A percentile compares a stretch with the other conserved stretches of the same genome.
Conservation (phyloP, 1,140 invertebrate genomes). For the Euura saliciscinereae region DNA sequence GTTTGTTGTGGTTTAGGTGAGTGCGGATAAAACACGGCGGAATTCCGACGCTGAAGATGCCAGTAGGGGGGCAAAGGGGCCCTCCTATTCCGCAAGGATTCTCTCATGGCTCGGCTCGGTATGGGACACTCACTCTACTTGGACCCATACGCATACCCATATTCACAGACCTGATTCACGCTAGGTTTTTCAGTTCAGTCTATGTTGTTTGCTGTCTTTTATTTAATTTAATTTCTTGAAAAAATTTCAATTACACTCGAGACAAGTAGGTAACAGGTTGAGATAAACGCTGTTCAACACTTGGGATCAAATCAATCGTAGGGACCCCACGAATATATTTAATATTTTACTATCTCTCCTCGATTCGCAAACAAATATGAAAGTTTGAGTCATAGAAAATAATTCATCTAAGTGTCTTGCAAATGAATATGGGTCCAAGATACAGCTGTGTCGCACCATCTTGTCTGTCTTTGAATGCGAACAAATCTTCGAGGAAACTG, state of each 20-base stretch:
- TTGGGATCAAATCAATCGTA: not conserved
- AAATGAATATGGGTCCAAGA: conserved; percentile 58
- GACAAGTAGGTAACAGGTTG: conserved; percentile 9
- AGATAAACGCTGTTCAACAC: not conserved
- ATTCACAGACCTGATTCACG: conserved; percentile 11
- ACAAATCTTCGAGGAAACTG: not conserved
- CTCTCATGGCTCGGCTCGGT: conserved; percentile 61
- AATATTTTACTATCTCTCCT: not conserved
- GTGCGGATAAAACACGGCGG: conserved; percentile 56
- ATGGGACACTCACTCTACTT: conserved; percentile 59
- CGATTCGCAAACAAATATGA: too few species aligned
- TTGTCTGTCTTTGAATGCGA: conserved; percentile 33
- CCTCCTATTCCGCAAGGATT: conserved; percentile 58
- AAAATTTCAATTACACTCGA: conserved; percentile 13
- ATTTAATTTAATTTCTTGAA: conserved; percentile 10
- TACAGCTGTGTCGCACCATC: conserved; percentile 51
- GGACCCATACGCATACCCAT: conserved; percentile 54
- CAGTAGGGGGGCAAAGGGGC: conserved; percentile 47
- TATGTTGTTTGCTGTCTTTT: conserved; percentile 6
- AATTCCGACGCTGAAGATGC: conserved; percentile 53
- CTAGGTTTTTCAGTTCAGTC: conserved; percentile 6
- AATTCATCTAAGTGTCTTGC: not conserved
- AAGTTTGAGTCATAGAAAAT: too few species aligned
- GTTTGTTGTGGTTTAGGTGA: conserved; percentile 60
- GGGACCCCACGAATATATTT: not conserved